Percentiles rank a stretch among this genome's conserved stretches.
phyloP scores from a whole-genome alignment of 2,113 vertebrate genomes.

The Azemiops feae region DNA sequence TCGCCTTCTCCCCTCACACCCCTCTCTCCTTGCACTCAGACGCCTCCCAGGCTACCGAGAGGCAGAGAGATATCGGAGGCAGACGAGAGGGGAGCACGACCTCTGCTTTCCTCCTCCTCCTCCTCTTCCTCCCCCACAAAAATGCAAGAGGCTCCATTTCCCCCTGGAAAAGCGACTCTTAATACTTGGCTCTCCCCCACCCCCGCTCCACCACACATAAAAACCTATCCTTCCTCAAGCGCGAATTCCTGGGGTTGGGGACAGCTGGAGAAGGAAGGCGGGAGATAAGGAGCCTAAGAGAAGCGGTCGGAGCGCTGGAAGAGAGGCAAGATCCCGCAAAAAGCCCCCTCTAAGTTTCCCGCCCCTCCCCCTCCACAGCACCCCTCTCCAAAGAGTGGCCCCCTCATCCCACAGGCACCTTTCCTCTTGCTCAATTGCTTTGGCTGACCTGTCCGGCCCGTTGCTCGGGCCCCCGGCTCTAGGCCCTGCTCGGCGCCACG shows the following conservation, averaged over 20 bases:
- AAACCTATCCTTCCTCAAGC: background rate
- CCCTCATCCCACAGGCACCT: background rate
- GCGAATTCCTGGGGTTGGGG: background rate
- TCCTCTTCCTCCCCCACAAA: background rate
- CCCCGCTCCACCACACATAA: too few relatives aligned
- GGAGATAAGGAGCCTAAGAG: background rate
- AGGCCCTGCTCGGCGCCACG: conserved; percentile 87
- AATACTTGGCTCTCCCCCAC: background rate
- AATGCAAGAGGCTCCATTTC: background rate
- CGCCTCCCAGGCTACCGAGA: background rate
- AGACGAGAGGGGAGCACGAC: background rate
- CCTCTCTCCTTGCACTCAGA: background rate
- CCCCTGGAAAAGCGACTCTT: background rate
- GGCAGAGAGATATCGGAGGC: background rate
- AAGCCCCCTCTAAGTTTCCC: background rate
- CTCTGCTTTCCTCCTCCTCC: background rate
- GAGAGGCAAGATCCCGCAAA: background rate
- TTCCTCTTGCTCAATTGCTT: background rate
- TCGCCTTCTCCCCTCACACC: background rate
- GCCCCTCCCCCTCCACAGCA: conserved; percentile 11
- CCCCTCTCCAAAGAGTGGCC: background rate
- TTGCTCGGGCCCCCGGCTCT: conserved; percentile 56
- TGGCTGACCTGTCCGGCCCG: conserved; percentile 33
- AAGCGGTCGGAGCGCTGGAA: background rate
- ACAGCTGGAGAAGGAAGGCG: background rate